These are phyloP conservation scores for Chrysina gloriosa DNA, from an alignment of 2,888 invertebrate genomes.

Conservation along the genomic window DNA sequence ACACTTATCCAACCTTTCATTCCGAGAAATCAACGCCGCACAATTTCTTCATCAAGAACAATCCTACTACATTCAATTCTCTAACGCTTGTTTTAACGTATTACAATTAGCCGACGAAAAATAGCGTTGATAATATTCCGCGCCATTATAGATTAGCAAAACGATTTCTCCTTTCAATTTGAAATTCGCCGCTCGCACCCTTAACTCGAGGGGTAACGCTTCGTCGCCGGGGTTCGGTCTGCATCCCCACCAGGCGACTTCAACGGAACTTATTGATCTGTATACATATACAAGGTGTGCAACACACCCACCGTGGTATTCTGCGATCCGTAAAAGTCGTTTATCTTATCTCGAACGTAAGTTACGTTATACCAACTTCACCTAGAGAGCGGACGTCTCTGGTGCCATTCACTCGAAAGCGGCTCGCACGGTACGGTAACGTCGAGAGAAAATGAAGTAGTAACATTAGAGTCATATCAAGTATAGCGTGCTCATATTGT, in stretches of 20 bases:
- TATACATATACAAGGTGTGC: neutral
- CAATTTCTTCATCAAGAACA: no score
- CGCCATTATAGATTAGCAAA: neutral
- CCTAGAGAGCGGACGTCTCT: neutral
- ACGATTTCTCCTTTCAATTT: neutral
- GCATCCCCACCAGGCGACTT: neutral
- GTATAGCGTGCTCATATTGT: slow-evolving; percentile 2
- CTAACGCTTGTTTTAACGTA: no score
- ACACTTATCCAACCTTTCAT: neutral
- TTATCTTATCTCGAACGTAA: slow-evolving; percentile 8
- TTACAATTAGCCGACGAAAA: no score
- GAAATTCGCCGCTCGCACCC: neutral
- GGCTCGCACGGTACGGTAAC: neutral
- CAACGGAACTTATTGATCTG: slow-evolving; percentile 20
- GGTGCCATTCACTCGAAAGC: slow-evolving; percentile 2
- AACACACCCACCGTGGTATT: slow-evolving; percentile 5
- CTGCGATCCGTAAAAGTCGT: neutral
- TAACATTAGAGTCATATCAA: neutral
- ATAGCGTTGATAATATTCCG: no score
- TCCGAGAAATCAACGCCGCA: neutral
- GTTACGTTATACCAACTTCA: neutral
- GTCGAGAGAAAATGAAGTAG: neutral
- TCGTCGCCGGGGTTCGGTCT: neutral
- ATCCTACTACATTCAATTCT: no score
- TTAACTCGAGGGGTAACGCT: neutral